Evolutionary conservation across 1,140 invertebrate genomes (phyloP), one percentile per base, ranked within the genome.

Genomic region (Listronotus bonariensis): DNA sequence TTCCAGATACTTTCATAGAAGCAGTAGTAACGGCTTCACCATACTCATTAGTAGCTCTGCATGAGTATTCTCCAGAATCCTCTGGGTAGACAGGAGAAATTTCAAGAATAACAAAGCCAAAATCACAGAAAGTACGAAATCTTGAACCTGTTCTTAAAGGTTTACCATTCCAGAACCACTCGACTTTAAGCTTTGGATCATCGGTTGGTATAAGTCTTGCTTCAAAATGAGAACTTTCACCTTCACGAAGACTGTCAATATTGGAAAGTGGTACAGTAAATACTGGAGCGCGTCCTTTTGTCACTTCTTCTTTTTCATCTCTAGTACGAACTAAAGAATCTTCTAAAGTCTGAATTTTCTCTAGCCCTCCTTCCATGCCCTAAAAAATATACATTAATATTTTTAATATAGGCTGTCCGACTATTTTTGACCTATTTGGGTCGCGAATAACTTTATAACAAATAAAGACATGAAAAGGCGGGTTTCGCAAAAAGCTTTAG

Each of bases 161-260:
- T 81, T 94, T 92, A 54, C 93, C 93, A 79, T 97, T 95, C 89
- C 92, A 94, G 82, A 92, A 95, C 94, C 94, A 97, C 84, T 96
- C 93, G 26, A 97, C 92, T 82, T 93, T 95, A 65, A 98, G 84
- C 76, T 92, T 94, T 26, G 96, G 92, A 85, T 98, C 96, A 77
- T 97, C 93, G 10, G 92, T 92, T 14, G 96, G 96, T 38, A 88
- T 92, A 12, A 98, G 83, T 67, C 93, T 86, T 51, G 92, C 94
- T 85, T 98, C 96, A 79, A 98, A 96, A 81, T 98, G 96, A 62
- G 91, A 89, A 76, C 90, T 96, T 83, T 97, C 94, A 49, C 92
- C 92, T 82, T 95, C 92, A 14, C 92, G 85, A 26, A 96, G 77
- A 71, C 86, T 90, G 68, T 92, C 90, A 66, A 95, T 86, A 72